phyloP scores from a whole-genome alignment of 2,888 invertebrate genomes.

The Adineta ricciae region DNA sequence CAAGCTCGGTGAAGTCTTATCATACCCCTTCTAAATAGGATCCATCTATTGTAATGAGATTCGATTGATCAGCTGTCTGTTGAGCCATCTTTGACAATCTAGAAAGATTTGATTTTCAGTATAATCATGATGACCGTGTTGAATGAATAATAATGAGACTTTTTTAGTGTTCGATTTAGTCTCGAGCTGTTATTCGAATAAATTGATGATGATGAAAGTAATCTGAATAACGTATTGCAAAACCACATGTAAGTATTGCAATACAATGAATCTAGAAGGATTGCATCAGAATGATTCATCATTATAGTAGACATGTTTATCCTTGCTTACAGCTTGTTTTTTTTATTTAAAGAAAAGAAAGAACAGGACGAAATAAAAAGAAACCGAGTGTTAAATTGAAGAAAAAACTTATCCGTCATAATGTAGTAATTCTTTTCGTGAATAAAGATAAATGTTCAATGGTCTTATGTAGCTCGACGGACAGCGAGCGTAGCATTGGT shows the following conservation, averaged over 20 bases:
- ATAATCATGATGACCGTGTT: not conserved
- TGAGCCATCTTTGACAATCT: not conserved
- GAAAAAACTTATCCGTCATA: not conserved
- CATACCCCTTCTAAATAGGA: slow-evolving; percentile 68
- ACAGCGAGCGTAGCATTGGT: not conserved
- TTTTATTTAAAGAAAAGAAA: not conserved
- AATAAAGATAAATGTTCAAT: not conserved
- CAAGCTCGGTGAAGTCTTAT: slow-evolving; percentile 32
- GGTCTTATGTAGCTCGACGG: not conserved
- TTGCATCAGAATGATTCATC: not conserved
- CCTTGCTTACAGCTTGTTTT: not conserved
- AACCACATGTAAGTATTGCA: not conserved
- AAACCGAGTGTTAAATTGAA: not conserved
- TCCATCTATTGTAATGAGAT: slow-evolving; percentile 61
- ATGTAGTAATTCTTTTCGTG: not conserved
- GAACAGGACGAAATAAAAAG: not conserved
- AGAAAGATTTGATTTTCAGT: not conserved
- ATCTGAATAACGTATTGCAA: not conserved
- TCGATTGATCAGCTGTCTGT: not conserved
- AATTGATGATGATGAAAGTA: not conserved
- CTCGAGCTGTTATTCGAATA: not conserved
- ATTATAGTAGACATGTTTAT: not conserved
- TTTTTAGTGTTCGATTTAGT: not conserved
- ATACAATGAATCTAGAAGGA: not conserved
- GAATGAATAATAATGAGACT: not conserved